These are phyloP conservation scores for Pseudomyrmex cubaensis DNA, from an alignment of 1,140 invertebrate species.

Conservation along the genomic window DNA sequence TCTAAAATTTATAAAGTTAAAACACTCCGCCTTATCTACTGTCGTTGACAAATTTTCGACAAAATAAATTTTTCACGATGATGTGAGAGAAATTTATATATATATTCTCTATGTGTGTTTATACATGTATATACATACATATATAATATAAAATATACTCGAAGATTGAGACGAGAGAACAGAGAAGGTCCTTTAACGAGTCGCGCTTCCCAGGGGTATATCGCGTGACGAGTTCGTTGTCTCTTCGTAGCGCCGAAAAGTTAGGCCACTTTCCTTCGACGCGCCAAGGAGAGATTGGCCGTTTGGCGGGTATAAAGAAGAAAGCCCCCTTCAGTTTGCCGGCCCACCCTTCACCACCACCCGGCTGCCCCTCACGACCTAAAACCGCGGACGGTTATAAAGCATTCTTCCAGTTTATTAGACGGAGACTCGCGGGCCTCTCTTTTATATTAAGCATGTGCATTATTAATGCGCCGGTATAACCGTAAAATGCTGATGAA, in stretches of 20 bases:
- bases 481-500: slow-evolving; percentile 80
- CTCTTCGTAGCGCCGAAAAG: slow-evolving; percentile 57
- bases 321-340: slow-evolving; percentile 61
- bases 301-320: slow-evolving; percentile 69
- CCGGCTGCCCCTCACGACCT: slow-evolving; percentile 56
- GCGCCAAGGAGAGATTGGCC: slow-evolving; percentile 72
- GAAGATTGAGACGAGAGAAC: slow-evolving; percentile 8
- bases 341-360: slow-evolving; percentile 49
- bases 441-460: slow-evolving; percentile 78
- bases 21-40: no score
- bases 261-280: slow-evolving; percentile 74
- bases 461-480: slow-evolving; percentile 77
- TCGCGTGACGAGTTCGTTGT: slow-evolving; percentile 65
- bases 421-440: slow-evolving; percentile 73
- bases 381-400: slow-evolving; percentile 75
- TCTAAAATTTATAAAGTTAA: slow-evolving; percentile 13
- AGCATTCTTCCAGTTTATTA: slow-evolving; percentile 78
- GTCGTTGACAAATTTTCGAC: not conserved
- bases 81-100: not conserved
- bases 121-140: no score
- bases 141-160: not conserved
- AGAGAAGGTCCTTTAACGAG: slow-evolving; percentile 52
- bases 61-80: slow-evolving; percentile 33
- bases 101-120: no score
- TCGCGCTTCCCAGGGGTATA: slow-evolving; percentile 42